Evolutionary conservation across 1,140 invertebrate species (phyloP).

Genomic region (Pollicipes pollicipes): DNA sequence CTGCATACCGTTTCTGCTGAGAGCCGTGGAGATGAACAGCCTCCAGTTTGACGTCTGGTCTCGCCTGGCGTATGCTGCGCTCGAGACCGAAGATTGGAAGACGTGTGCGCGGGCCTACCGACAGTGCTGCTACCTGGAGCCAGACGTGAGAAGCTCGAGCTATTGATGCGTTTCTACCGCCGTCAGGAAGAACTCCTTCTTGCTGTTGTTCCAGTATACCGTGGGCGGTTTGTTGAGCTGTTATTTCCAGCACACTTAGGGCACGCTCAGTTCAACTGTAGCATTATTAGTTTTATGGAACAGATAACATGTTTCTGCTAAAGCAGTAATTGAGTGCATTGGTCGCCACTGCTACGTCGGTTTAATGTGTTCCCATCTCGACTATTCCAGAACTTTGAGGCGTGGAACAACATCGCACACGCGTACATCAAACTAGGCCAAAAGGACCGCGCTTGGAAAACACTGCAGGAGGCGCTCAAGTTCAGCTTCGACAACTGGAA

Average conservation of each 20-base stretch:
- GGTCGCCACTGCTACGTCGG: too few species aligned
- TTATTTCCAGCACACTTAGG: too few species aligned
- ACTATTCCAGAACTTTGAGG: constrained; percentile 68
- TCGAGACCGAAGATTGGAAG: constrained; percentile 61
- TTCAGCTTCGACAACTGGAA: constrained; percentile 91
- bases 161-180: too few species aligned
- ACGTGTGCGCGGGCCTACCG: constrained; percentile 65
- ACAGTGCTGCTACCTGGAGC: constrained; percentile 66
- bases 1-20: constrained; percentile 56
- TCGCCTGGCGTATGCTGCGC: constrained; percentile 63
- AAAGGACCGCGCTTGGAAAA: constrained; percentile 61
- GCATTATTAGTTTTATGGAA: too few species aligned
- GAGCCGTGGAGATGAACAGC: constrained; percentile 63
- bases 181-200: too few species aligned
- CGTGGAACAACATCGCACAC: constrained; percentile 93
- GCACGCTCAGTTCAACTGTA: too few species aligned
- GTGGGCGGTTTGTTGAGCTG: too few species aligned
- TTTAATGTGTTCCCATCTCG: not conserved
- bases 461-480: constrained; percentile 71
- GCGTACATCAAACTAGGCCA: constrained; percentile 74
- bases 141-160: constrained; percentile 35
- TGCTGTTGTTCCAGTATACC: too few species aligned
- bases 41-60: constrained; percentile 69
- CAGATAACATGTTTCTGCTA: too few species aligned
- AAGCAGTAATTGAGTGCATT: too few species aligned